Percentiles rank a stretch among this genome's conserved stretches.
Evolutionary conservation across 2,888 invertebrate species (phyloP).

Genomic region (Coremacera marginata): DNA sequence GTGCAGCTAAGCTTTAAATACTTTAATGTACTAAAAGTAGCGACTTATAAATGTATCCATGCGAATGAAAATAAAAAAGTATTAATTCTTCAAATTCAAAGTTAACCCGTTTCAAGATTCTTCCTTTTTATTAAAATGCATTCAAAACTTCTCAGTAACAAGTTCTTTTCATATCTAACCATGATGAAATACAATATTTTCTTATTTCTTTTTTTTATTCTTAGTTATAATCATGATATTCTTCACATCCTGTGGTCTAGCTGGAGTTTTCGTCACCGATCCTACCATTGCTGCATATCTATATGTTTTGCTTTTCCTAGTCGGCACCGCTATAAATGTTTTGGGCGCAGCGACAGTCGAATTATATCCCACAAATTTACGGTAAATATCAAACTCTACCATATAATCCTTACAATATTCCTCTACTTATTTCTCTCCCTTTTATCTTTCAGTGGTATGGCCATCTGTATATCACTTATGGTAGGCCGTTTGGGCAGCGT

Average conservation of each 20-base stretch:
- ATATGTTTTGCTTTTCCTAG: constrained; percentile 55
- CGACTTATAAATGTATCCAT: no score
- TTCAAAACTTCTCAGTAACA: no score
- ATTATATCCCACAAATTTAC: constrained; percentile 63
- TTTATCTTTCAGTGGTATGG: constrained; percentile 69
- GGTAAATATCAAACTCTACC: constrained; percentile 49
- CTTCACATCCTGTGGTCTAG: constrained; percentile 55
- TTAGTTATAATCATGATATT: constrained; percentile 52
- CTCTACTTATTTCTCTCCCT: background rate
- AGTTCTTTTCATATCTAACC: background rate
- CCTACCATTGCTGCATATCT: constrained; percentile 57
- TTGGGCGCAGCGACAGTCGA: constrained; percentile 63
- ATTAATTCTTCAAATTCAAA: no score
- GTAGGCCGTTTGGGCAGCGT: constrained; percentile 71
- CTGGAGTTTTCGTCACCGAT: constrained; percentile 51
- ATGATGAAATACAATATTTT: background rate
- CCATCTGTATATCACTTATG: constrained; percentile 71
- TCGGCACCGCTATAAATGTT: constrained; percentile 58
- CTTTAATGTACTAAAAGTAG: no score
- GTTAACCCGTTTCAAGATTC: no score
- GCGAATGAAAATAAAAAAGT: no score
- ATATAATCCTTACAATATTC: background rate
- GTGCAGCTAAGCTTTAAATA: no score
- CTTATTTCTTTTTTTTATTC: background rate
- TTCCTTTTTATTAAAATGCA: no score